These are phyloP conservation scores for Eurystomus glaucurus DNA, from an alignment of 2,797 vertebrate genomes.

Conservation along the genomic window DNA sequence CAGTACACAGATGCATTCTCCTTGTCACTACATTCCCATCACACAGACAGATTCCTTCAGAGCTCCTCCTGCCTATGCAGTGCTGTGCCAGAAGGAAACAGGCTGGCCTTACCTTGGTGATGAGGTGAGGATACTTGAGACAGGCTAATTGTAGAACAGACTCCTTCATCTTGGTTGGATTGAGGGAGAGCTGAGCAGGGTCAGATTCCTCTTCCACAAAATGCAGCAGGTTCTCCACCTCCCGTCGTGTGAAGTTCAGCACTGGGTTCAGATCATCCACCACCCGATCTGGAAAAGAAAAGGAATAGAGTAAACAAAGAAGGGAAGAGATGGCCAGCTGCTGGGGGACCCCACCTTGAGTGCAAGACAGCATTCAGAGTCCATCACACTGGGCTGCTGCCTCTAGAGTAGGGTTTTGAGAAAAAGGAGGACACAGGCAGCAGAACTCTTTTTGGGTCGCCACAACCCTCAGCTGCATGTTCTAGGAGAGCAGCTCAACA, in stretches of 20 bases:
- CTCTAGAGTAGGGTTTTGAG: neutral
- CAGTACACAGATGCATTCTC: neutral
- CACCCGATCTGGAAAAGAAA: constrained; percentile 90
- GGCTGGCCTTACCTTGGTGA: constrained; percentile 92
- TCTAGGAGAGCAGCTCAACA: neutral
- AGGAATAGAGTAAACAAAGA: neutral
- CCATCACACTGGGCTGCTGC: neutral
- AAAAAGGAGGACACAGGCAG: neutral
- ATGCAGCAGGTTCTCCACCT: constrained; percentile 97
- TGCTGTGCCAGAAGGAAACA: neutral
- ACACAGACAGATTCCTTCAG: neutral
- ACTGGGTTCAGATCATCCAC: constrained; percentile 98
- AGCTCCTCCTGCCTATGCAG: neutral
- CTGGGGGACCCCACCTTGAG: neutral
- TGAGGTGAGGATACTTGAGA: constrained; percentile 92
- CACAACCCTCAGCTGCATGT: neutral
- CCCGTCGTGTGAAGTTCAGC: constrained; percentile 95
- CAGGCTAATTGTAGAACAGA: constrained; percentile 91
- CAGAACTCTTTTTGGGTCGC: constrained; percentile 8
- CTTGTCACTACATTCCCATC: neutral
- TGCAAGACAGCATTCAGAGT: neutral
- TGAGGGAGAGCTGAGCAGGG: constrained; percentile 78
- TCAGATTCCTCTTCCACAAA: constrained; percentile 96
- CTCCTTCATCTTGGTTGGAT: constrained; percentile 84
- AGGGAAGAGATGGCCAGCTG: neutral